Percentiles rank a stretch among this genome's conserved stretches.
Conservation (phyloP, 2,797 vertebrate genomes). For the Lates japonicus region DNA sequence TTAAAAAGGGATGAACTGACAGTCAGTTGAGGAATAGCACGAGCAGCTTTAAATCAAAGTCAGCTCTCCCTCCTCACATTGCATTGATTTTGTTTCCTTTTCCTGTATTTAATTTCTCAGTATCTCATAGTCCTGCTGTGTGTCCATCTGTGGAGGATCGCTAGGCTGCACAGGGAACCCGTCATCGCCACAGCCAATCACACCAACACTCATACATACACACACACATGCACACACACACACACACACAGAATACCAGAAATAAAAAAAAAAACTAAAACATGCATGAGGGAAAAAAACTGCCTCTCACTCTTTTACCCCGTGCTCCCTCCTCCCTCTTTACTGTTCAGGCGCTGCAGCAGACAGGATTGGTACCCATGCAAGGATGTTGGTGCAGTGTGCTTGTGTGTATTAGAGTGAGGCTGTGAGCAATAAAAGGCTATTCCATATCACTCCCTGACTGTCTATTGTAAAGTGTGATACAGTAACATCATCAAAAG, state of each 20-base stretch:
- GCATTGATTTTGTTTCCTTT: constrained; percentile 81
- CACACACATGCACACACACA: neutral
- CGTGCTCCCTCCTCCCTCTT: constrained; percentile 61
- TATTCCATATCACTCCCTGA: constrained; percentile 23
- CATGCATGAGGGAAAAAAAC: constrained; percentile 66
- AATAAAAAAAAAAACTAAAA: constrained; percentile 64
- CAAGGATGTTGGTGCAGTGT: constrained; percentile 77
- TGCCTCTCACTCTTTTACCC: constrained; percentile 51
- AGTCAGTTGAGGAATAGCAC: constrained; percentile 62
- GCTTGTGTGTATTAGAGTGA: constrained; percentile 55
- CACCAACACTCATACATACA: constrained; percentile 23
- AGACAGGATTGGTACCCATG: constrained; percentile 68
- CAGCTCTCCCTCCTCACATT: constrained; percentile 73
- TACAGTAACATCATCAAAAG: constrained; percentile 10
- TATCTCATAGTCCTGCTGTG: constrained; percentile 73
- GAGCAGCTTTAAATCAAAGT: constrained; percentile 78
- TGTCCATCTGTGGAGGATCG: constrained; percentile 73
- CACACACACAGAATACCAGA: constrained; percentile 25
- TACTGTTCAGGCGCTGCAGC: constrained; percentile 75
- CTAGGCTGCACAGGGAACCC: constrained; percentile 61
- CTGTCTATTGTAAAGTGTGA: constrained; percentile 9
- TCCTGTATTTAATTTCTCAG: constrained; percentile 79
- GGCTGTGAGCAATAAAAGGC: constrained; percentile 38
- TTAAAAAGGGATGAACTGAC: constrained; percentile 68
- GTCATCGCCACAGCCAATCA: constrained; percentile 64